phyloP scores from a whole-genome alignment of 2,888 invertebrate species.

The Drosophila tripunctata region DNA sequence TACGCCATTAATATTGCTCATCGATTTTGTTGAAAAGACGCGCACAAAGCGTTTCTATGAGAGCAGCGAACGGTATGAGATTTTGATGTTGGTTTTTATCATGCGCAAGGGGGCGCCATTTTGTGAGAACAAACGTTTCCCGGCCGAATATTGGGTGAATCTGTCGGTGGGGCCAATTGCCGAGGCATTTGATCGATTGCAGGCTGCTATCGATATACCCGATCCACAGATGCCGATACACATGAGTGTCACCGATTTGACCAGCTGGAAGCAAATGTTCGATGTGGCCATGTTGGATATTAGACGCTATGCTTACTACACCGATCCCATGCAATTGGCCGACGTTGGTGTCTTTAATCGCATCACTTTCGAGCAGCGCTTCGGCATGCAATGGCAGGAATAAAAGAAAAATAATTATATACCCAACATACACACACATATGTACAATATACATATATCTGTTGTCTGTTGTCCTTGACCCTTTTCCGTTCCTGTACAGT shows the following conservation, averaged over 20 bases:
- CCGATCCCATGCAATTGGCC: slow-evolving; percentile 76
- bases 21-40: slow-evolving; percentile 81
- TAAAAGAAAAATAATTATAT: no score
- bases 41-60: slow-evolving; percentile 81
- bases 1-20: slow-evolving; percentile 75
- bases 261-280: slow-evolving; percentile 81
- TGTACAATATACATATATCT: not conserved
- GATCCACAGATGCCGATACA: slow-evolving; percentile 80
- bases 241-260: slow-evolving; percentile 80
- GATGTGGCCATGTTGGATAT: slow-evolving; percentile 77
- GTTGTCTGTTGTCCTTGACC: not conserved
- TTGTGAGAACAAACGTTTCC: slow-evolving; percentile 81
- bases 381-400: slow-evolving; percentile 77
- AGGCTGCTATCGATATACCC: slow-evolving; percentile 78
- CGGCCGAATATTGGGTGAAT: slow-evolving; percentile 82
- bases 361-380: slow-evolving; percentile 73
- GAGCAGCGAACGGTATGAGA: slow-evolving; percentile 80
- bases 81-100: slow-evolving; percentile 79
- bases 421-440: no score
- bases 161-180: slow-evolving; percentile 78
- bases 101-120: slow-evolving; percentile 80
- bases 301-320: slow-evolving; percentile 73
- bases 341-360: slow-evolving; percentile 78
- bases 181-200: slow-evolving; percentile 77
- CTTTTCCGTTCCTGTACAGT: not conserved